Percentiles rank a stretch among this genome's conserved stretches.
Conservation (phyloP, 2,888 invertebrate species). For the Tridacna crocea region DNA sequence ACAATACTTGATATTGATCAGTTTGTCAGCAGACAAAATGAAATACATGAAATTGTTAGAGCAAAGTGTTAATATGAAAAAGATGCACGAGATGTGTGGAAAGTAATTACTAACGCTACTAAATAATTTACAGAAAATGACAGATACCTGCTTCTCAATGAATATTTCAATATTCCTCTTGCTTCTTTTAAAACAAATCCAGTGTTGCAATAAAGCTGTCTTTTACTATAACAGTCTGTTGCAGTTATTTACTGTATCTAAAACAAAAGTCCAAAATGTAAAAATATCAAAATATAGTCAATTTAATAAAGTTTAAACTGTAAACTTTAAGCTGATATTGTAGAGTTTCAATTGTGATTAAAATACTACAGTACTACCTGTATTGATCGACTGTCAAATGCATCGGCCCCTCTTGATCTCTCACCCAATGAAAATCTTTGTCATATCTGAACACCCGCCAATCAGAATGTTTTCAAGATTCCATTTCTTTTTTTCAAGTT, state of each 20-base stretch:
- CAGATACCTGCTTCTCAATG: conserved; percentile 8
- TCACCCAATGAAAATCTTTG: conserved; percentile 7
- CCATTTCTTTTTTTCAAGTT: no score
- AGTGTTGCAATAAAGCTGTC: not conserved
- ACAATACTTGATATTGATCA: no score
- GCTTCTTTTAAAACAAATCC: not conserved
- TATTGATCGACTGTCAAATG: conserved; percentile 9
- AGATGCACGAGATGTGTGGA: not conserved
- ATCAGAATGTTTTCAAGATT: not conserved
- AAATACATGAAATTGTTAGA: no score
- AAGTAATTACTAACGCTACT: conserved; percentile 22
- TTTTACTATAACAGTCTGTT: no score
- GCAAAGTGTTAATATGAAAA: not conserved
- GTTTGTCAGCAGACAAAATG: no score
- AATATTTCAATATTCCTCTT: conserved; percentile 17
- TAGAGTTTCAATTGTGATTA: not conserved
- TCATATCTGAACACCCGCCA: not conserved
- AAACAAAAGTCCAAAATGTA: not conserved
- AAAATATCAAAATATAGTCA: not conserved
- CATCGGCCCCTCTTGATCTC: conserved; percentile 10
- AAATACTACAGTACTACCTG: conserved; percentile 24
- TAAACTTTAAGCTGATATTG: not conserved
- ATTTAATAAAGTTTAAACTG: conserved; percentile 2
- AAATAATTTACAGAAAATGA: conserved; percentile 25
- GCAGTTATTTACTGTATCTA: not conserved